These are phyloP conservation scores for Chunga burmeisteri DNA, from an alignment of 2,113 vertebrate genomes.

Conservation along the genomic window DNA sequence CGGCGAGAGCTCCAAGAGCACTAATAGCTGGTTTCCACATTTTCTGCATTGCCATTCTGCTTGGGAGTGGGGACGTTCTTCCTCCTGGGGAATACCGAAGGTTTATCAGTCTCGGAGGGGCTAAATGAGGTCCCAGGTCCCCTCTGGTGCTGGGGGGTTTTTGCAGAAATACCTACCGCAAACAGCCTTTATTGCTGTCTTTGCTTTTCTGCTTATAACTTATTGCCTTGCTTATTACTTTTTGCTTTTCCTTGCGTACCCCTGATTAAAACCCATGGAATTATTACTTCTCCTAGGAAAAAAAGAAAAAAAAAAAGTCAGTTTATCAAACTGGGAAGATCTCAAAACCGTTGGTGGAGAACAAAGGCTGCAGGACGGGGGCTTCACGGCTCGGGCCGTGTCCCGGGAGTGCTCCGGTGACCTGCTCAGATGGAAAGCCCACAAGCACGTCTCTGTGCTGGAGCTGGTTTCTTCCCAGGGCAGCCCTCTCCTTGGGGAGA, in stretches of 20 bases:
- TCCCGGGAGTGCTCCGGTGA: constrained; percentile 3
- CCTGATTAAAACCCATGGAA: background rate
- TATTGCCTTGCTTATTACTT: background rate
- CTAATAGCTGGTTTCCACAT: background rate
- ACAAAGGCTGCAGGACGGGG: constrained; percentile 14
- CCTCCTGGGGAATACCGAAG: background rate
- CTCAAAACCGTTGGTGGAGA: background rate
- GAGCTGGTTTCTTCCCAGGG: background rate
- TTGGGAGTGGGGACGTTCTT: background rate
- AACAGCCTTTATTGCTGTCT: background rate
- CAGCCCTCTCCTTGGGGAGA: constrained; percentile 63
- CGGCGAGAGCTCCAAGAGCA: background rate
- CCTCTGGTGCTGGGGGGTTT: background rate
- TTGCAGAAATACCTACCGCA: background rate
- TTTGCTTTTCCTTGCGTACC: background rate
- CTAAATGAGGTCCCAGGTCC: background rate
- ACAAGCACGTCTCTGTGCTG: constrained; percentile 46
- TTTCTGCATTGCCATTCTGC: background rate
- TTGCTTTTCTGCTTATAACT: background rate
- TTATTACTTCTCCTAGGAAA: background rate
- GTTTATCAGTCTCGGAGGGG: background rate
- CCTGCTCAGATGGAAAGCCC: constrained; percentile 11
- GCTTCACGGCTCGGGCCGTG: background rate
- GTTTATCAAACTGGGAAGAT: background rate
- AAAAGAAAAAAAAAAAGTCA: background rate